Evolutionary conservation across 2,113 vertebrate species (phyloP), one percentile per base, ranked within the genome.

Genomic region (Heterotilapia buettikoferi): DNA sequence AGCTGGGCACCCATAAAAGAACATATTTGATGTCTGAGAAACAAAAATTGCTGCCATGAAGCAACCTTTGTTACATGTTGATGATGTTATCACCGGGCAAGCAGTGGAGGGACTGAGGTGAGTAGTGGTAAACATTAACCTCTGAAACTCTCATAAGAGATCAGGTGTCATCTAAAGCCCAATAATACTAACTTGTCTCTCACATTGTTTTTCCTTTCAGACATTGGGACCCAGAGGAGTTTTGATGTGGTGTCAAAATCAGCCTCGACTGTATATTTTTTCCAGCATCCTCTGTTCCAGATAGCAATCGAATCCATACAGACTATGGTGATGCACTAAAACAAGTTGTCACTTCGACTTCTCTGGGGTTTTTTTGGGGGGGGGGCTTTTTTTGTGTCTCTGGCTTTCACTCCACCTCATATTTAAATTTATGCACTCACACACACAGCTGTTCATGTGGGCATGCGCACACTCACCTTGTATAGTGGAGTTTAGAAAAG

Each of bases 401-500:
- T 31, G 16, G 12, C 45, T 50, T 18, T 50, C 45, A 31, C 26
- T n/a, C 45, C 26, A n/a, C 61, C 56, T 83, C 82, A 83, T 50
- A 66, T 38, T 83, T 66, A 52, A 52, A 66, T 52, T 50, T 52
- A 63, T 66, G 40, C 10, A 24, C 81, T 19, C 82, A 33, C 59
- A 36, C 68, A 73, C 40, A 45, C 26, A 78, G 6, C 29, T 8
- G 9, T 82, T 73, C 66, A 73, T 11, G 5, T 50, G n/a, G 31
- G 14, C 45, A 82, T 76, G 68, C 1, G 3, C 38, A 52, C 43
- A 13, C 50, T 24, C 29, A 18, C 76, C 57, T 2, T 84, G 26
- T 66, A 63, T 57, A 83, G 81, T 83, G 84, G 76, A 88, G 85
- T 85, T 88, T 57, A 82, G 83, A 88, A 92, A 93, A 94, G 92